Evolutionary conservation across 2,888 invertebrate genomes (phyloP), one percentile per base, ranked within the genome.

Genomic region (Bursaphelenchus okinawaensis): DNA sequence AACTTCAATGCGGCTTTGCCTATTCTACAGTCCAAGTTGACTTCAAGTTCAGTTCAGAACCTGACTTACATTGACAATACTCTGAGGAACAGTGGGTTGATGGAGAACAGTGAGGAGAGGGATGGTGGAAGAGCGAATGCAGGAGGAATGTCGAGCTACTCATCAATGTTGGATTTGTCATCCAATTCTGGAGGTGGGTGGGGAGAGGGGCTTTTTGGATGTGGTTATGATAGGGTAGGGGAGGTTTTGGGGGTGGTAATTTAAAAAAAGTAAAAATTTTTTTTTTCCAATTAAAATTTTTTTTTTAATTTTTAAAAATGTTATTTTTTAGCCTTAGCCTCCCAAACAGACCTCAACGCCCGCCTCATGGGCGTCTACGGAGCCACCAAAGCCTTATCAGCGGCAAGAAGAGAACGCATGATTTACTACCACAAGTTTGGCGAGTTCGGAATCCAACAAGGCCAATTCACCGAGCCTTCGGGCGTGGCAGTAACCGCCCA

Each of bases 401-500:
- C 40, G 40, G n/a, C 40, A 12, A 12, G 40, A 40, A 40, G 40
- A 6, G 40, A 40, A 4, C 40, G 40, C 12, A 98, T 98, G 95
- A 95, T 95, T 79, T 98, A 98, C 84, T 95, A 95, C 83, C 95
- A 95, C 87, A 96, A 96, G 86, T 98, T 98, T 84, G 98, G 98
- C 4, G 96, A 98, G 84, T 98, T 96, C 81, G 98, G 98, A 7
- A 93, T 94, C 0, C 73, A 79, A 68, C 82, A 82, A 63, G 77
- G 76, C 8, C 96, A 98, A 84, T 98, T 98, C 84, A 96, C 96
- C 0, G 98, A 98, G 83, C 98, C 98, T 0, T 93, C 93, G 76
- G 98, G 98, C n/a, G 96, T 98, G 7, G 95, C 96, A 1, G 96
- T 96, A 4, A 96, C 96, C 85, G 94, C 94, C 26, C 74, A 77